A percentile compares a stretch with the other conserved stretches of the same genome.
Conservation (phyloP, 2,888 invertebrate genomes). For the Zygogramma bicolorata region DNA sequence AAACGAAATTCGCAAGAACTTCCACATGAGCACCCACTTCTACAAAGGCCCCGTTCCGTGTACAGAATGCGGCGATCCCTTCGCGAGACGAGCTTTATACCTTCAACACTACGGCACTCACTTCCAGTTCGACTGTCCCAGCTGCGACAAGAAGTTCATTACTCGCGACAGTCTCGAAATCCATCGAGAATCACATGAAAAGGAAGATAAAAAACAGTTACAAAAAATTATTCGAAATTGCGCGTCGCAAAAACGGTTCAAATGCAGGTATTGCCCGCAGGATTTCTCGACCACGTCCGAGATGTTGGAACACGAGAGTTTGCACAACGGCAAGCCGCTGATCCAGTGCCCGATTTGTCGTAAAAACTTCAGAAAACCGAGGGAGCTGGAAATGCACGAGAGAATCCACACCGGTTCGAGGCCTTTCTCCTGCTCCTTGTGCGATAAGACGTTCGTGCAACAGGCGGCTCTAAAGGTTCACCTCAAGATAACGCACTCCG, state of each 20-base stretch:
- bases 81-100: not conserved
- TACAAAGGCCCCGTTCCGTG: not conserved
- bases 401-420: conserved; percentile 6
- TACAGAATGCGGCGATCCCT: not conserved
- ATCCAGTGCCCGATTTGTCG: conserved; percentile 10
- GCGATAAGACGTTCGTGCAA: not conserved
- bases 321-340: not conserved
- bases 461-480: not conserved
- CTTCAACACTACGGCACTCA: not conserved
- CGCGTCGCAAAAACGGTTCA: not conserved
- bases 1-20: not conserved
- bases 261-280: not conserved
- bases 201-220: not conserved
- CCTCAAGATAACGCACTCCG: not conserved
- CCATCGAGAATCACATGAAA: not conserved
- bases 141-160: not conserved
- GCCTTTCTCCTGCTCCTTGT: conserved; percentile 1
- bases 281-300: not conserved
- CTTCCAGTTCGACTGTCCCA: not conserved
- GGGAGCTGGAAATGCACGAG: conserved; percentile 8
- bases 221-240: too few relatives aligned
- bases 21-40: not conserved
- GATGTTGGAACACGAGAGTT: not conserved
- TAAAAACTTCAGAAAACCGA: not conserved
- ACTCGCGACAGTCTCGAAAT: not conserved